phyloP scores from a whole-genome alignment of 2,888 invertebrate species.

The Mycalesis mineus region DNA sequence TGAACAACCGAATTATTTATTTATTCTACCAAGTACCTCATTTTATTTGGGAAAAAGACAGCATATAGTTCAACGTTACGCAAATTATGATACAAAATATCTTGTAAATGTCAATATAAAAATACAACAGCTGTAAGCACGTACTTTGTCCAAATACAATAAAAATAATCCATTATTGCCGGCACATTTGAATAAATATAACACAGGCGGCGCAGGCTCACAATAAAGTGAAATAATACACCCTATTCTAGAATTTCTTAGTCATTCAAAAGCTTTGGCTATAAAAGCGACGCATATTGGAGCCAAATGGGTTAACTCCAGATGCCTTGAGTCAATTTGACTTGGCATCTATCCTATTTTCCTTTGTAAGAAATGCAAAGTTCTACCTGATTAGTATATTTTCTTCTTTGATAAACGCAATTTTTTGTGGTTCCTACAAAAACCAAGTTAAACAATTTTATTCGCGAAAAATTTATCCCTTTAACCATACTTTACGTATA shows the following conservation, averaged over 20 bases:
- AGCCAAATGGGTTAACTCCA: conserved; percentile 35
- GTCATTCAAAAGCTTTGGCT: conserved; percentile 26
- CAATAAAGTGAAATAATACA: conserved; percentile 24
- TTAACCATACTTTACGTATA: too few relatives aligned
- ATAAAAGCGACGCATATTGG: conserved; percentile 26
- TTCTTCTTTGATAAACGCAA: background rate
- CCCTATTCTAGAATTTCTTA: conserved; percentile 18
- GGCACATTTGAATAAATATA: conserved; percentile 6
- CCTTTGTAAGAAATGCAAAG: conserved; percentile 11
- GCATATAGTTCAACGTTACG: too few relatives aligned
- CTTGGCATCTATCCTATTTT: conserved; percentile 32
- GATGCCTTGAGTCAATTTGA: conserved; percentile 32
- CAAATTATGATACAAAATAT: too few relatives aligned
- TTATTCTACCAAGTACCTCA: too few relatives aligned
- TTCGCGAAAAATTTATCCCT: too few relatives aligned
- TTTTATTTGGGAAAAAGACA: too few relatives aligned
- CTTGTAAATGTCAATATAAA: background rate
- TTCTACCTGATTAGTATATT: conserved; percentile 1
- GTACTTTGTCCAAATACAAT: background rate
- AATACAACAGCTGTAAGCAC: background rate
- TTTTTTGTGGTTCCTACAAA: too few relatives aligned
- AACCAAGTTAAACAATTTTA: too few relatives aligned
- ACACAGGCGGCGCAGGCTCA: conserved; percentile 3
- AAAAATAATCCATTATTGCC: conserved; percentile 10
- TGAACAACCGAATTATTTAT: too few relatives aligned